These are phyloP conservation scores for Budorcas taxicolor DNA, from an alignment of 2,113 vertebrate species.

Conservation along the genomic window DNA sequence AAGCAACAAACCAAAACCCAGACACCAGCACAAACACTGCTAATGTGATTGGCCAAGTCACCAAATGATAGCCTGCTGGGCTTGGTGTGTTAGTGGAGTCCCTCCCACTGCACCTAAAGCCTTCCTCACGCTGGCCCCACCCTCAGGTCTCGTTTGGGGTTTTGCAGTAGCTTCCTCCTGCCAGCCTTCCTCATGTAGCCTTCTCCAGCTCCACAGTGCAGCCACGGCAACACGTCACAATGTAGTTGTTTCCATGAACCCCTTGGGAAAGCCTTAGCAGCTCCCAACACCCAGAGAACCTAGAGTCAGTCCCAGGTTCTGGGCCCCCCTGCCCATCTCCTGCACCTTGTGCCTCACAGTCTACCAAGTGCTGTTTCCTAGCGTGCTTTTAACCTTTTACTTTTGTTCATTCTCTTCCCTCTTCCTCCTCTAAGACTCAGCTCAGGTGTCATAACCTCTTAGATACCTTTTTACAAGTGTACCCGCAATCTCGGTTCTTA, in stretches of 20 bases:
- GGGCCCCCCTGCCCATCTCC: fast-evolving
- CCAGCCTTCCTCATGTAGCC: fast-evolving
- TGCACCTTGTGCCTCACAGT: not conserved
- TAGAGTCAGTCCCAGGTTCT: not conserved
- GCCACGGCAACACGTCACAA: fast-evolving
- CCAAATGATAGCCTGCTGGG: fast-evolving
- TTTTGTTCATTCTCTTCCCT: not conserved
- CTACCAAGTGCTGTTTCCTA: not conserved
- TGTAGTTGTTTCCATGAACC: no score
- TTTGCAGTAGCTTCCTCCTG: not conserved
- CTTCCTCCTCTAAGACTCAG: not conserved
- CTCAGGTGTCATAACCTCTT: not conserved
- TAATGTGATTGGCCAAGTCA: not conserved
- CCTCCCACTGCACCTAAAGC: fast-evolving
- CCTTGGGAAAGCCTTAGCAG: not conserved
- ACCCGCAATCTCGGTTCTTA: not conserved
- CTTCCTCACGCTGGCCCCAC: not conserved
- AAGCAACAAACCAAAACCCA: not conserved
- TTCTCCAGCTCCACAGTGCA: not conserved
- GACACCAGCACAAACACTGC: not conserved
- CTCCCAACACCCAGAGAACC: not conserved
- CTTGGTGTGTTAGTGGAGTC: not conserved
- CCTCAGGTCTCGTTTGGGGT: not conserved
- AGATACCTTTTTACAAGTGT: not conserved
- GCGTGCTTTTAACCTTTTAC: not conserved